Evolutionary conservation across 2,888 invertebrate genomes (phyloP).

Genomic region (Volucella bombylans): DNA sequence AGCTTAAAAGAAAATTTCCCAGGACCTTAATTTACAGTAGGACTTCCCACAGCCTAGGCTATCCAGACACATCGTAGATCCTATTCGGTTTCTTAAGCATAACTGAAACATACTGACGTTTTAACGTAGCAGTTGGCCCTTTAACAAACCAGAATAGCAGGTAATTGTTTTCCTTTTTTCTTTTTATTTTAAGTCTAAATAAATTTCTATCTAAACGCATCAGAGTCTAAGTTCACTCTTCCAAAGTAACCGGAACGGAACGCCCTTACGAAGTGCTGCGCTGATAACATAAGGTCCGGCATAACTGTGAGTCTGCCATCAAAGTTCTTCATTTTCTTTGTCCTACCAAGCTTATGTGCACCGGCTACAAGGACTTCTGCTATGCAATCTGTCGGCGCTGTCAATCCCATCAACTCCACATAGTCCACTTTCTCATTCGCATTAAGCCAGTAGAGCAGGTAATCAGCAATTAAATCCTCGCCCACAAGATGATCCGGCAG

Average conservation of each 20-base stretch:
- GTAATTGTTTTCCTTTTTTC: no score
- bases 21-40: no score
- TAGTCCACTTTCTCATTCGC: conserved; percentile 86
- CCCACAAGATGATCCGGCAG: conserved; percentile 94
- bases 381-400: conserved; percentile 88
- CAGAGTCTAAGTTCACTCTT: conserved; percentile 85
- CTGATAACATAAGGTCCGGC: conserved; percentile 87
- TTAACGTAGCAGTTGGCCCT: no score
- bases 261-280: conserved; percentile 86
- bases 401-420: conserved; percentile 86
- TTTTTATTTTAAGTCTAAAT: no score
- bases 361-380: conserved; percentile 85
- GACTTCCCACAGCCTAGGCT: no score
- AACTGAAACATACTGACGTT: no score
- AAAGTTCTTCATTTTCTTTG: conserved; percentile 83
- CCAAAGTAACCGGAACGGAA: conserved; percentile 90
- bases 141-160: no score
- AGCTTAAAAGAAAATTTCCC: no score
- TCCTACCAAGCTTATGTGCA: conserved; percentile 83
- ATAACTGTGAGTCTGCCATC: conserved; percentile 84
- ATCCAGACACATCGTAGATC: no score
- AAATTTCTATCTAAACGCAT: no score
- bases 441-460: conserved; percentile 94
- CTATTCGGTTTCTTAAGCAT: no score
- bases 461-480: conserved; percentile 92